Evolutionary conservation across 2,797 vertebrate genomes (phyloP), one percentile per base, ranked within the genome.

Genomic region (Erethizon dorsatum): DNA sequence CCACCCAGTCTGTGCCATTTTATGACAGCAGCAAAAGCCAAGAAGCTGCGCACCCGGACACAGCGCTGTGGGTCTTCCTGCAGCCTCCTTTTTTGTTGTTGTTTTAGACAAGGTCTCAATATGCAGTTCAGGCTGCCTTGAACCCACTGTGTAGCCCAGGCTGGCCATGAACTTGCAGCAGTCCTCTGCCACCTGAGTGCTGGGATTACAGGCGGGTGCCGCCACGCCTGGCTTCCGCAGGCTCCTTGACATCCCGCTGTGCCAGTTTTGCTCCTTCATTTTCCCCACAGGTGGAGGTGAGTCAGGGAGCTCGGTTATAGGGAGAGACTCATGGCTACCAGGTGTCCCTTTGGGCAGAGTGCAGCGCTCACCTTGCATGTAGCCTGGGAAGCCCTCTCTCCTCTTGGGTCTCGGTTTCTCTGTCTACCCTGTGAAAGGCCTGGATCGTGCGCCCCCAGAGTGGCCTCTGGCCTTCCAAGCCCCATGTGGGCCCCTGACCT

Each of bases 401-500:
- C 56, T 80, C 54, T 61, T 3, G 5, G 8, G 31, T 61, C 67
- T 61, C 69, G 18, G 22, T 93, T 83, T 92, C 67, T 14, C 75
- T 47, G 63, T 59, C 52, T 85, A 59, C 57, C 59, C 33, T 41
- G 26, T 57, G 73, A 45, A 82, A 77, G 63, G 33, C 26, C 20
- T 26, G 24, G 8, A 41, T 47, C 50, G n/a, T 22, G 31, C 26
- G 50, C 77, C 69, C 61, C 63, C 65, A 56, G 63, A 71, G 33
- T 91, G 45, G 41, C 33, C 82, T 86, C 71, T 75, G 52, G 31
- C 24, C 80, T 71, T 65, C 33, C 18, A 15, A 52, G n/a, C 41
- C 26, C 45, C 37, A 63, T 33, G 37, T 20, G 33, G 57, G 59
- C 50, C 85, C 86, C 77, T 75, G 84, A 94, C 84, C 89, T 90